A percentile compares a stretch with the other conserved stretches of the same genome.
These are phyloP conservation scores for Canis aureus DNA, from an alignment of 2,113 vertebrate species.

Conservation along the genomic window DNA sequence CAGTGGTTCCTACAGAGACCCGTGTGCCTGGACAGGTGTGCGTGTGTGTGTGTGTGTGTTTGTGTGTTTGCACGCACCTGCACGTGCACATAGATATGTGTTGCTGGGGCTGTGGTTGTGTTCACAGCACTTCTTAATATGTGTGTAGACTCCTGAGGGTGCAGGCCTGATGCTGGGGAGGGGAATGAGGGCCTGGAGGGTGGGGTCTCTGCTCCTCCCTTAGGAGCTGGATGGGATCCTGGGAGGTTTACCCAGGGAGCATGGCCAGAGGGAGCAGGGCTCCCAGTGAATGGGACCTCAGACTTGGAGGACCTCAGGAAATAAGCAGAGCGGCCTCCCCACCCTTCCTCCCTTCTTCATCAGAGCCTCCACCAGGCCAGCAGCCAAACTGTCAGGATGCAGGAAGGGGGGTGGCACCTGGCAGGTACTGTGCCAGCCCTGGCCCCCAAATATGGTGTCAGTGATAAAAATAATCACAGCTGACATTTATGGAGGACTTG, in stretches of 20 bases:
- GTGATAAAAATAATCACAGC: conserved; percentile 60
- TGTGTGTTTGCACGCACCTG: fast-evolving
- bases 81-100: neutral
- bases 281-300: neutral
- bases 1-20: neutral
- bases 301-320: conserved; percentile 15
- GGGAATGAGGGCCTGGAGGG: neutral
- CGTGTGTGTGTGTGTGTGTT: neutral
- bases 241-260: neutral
- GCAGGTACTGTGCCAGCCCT: conserved; percentile 13
- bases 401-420: conserved; percentile 42
- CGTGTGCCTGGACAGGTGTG: too few species aligned
- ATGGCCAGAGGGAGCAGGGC: neutral
- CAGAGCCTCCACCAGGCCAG: neutral
- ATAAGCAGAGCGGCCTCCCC: neutral
- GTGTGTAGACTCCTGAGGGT: neutral
- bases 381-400: neutral
- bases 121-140: neutral
- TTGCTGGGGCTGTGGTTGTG: neutral
- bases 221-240: neutral
- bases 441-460: conserved; percentile 44
- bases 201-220: neutral
- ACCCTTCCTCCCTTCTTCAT: neutral
- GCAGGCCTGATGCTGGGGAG: neutral
- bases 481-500: neutral